phyloP scores from a whole-genome alignment of 2,113 vertebrate species.

The Origma solitaria region DNA sequence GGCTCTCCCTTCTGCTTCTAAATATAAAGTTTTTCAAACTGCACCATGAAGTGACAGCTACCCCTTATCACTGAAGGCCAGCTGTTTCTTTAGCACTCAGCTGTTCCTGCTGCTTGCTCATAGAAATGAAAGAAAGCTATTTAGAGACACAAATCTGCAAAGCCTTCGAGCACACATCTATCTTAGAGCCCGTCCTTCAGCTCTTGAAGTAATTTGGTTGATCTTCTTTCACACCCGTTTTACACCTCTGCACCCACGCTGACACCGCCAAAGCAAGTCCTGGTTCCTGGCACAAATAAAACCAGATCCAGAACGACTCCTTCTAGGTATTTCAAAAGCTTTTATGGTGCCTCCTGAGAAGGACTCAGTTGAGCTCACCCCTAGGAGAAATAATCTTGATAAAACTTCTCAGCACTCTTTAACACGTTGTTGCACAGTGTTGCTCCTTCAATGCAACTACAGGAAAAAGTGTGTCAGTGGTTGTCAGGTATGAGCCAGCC shows the following conservation, averaged over 20 bases:
- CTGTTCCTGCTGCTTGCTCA: background rate
- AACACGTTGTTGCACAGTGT: background rate
- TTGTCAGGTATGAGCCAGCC: background rate
- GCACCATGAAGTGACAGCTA: background rate
- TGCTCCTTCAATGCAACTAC: background rate
- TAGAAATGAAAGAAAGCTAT: slow-evolving; percentile 52
- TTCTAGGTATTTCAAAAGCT: background rate
- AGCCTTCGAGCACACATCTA: background rate
- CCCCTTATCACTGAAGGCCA: slow-evolving; percentile 48
- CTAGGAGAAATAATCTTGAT: background rate
- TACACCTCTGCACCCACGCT: background rate
- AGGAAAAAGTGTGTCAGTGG: background rate
- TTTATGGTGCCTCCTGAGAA: background rate
- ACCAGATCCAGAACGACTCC: background rate
- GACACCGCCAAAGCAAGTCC: background rate
- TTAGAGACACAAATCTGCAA: slow-evolving; percentile 32
- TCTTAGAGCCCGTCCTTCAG: background rate
- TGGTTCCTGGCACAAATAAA: background rate
- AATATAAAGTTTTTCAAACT: slow-evolving; percentile 35
- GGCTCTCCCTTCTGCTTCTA: slow-evolving; percentile 34
- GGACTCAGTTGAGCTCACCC: background rate
- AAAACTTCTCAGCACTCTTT: background rate
- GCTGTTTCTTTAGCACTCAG: slow-evolving; percentile 41
- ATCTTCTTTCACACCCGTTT: background rate
- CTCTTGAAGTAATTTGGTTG: background rate